These are phyloP conservation scores for Idaea biselata DNA, from an alignment of 2,888 invertebrate genomes.

Conservation along the genomic window DNA sequence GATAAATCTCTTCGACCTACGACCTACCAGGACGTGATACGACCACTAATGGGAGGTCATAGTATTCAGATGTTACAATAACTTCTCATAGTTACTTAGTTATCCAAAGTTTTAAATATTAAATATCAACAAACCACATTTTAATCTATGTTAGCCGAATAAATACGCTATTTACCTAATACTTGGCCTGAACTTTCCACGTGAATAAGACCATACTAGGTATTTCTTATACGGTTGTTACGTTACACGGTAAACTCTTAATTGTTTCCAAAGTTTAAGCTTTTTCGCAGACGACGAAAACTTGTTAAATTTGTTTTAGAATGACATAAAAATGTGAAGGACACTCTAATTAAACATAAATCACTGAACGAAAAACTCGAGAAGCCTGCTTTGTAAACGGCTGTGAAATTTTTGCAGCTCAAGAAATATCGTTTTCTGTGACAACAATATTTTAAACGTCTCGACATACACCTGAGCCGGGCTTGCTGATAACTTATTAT, in stretches of 20 bases:
- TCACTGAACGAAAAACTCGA: slow-evolving; percentile 60
- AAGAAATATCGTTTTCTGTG: slow-evolving; percentile 69
- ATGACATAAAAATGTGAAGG: slow-evolving; percentile 59
- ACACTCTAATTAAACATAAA: slow-evolving; percentile 73
- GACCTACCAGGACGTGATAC: slow-evolving; percentile 42
- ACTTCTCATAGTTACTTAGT: slow-evolving; percentile 17
- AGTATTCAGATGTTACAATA: slow-evolving; percentile 36
- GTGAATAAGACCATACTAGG: slow-evolving; percentile 29
- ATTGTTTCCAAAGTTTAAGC: slow-evolving; percentile 50
- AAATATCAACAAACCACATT: slow-evolving; percentile 23
- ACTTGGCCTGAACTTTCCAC: not conserved
- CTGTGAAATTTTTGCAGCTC: slow-evolving; percentile 60
- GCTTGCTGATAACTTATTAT: slow-evolving; percentile 58
- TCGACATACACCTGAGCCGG: slow-evolving; percentile 64
- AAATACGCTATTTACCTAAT: not conserved
- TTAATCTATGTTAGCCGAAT: slow-evolving; percentile 19
- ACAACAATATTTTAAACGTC: slow-evolving; percentile 66
- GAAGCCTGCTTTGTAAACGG: slow-evolving; percentile 51
- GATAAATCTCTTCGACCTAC: slow-evolving; percentile 46
- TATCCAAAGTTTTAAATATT: slow-evolving; percentile 41
- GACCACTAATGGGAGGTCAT: slow-evolving; percentile 48
- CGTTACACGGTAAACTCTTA: slow-evolving; percentile 38
- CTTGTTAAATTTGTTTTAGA: slow-evolving; percentile 53
- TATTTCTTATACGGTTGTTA: slow-evolving; percentile 28
- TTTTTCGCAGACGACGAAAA: slow-evolving; percentile 40